phyloP scores from a whole-genome alignment of 1,140 invertebrate genomes.

The Rhopalosiphum padi region DNA sequence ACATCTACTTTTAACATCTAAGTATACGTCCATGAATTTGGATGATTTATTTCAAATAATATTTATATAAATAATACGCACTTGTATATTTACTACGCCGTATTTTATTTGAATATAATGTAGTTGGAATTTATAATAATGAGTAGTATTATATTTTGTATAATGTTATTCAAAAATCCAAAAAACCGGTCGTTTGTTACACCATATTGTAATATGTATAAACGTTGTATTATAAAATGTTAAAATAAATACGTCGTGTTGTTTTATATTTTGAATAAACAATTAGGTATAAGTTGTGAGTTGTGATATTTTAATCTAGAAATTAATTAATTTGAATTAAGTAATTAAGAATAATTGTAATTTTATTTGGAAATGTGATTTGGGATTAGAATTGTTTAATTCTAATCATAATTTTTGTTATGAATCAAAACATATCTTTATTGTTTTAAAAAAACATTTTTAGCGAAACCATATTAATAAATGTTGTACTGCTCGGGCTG shows the following conservation, averaged over 20 bases:
- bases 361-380: neutral
- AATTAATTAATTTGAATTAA: neutral
- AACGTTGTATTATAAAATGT: neutral
- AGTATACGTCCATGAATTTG: neutral
- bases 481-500: neutral
- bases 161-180: neutral
- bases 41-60: neutral
- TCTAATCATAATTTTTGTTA: neutral
- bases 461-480: neutral
- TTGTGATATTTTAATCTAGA: neutral
- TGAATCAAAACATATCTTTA: neutral
- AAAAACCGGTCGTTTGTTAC: conserved; percentile 1
- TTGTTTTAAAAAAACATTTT: neutral
- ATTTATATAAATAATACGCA: neutral
- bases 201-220: neutral
- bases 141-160: neutral
- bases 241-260: neutral
- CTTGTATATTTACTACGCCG: neutral
- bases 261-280: neutral
- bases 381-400: neutral
- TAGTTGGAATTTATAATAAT: neutral
- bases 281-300: neutral
- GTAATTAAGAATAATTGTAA: neutral
- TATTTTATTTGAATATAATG: neutral
- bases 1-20: neutral